Percentiles rank a stretch among this genome's conserved stretches.
Conservation (phyloP, 2,113 vertebrate species). For the Ascaphus truei region DNA sequence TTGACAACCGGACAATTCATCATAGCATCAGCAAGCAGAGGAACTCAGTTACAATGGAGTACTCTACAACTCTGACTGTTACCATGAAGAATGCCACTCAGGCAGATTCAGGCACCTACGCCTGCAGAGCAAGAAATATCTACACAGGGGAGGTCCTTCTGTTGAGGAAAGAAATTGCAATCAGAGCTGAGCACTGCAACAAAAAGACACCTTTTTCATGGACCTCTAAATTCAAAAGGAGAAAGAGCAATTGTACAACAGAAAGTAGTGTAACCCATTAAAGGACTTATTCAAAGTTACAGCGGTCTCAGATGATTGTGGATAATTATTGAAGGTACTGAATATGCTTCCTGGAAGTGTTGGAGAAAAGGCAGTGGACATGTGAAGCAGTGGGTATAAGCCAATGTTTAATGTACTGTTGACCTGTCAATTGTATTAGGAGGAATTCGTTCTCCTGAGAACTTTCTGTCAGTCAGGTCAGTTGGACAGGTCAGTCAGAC, state of each 20-base stretch:
- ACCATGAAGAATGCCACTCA: conserved; percentile 76
- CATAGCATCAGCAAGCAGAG: conserved; percentile 48
- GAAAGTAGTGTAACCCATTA: conserved; percentile 74
- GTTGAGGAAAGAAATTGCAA: conserved; percentile 75
- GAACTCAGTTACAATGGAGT: conserved; percentile 56
- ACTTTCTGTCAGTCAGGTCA: too few species aligned
- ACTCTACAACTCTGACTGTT: conserved; percentile 71
- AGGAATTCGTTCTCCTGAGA: not conserved
- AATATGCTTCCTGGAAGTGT: conserved; percentile 24
- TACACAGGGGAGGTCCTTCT: conserved; percentile 73
- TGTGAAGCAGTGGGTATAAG: not conserved
- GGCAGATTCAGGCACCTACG: conserved; percentile 78
- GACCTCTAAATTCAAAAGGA: conserved; percentile 76
- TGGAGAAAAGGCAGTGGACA: not conserved
- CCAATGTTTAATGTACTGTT: not conserved
- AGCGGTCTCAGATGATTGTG: conserved; percentile 70
- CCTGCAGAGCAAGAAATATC: conserved; percentile 76
- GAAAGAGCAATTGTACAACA: conserved; percentile 75
- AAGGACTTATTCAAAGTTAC: conserved; percentile 71
- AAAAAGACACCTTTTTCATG: conserved; percentile 76
- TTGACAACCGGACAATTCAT: conserved; percentile 53
- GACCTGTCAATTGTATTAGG: not conserved
- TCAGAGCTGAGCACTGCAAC: conserved; percentile 82
- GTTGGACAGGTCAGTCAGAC: too few species aligned
- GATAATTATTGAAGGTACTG: conserved; percentile 69